Evolutionary conservation across 1,140 invertebrate genomes (phyloP), one percentile per base, ranked within the genome.

Genomic region (Drosophila oshimai): DNA sequence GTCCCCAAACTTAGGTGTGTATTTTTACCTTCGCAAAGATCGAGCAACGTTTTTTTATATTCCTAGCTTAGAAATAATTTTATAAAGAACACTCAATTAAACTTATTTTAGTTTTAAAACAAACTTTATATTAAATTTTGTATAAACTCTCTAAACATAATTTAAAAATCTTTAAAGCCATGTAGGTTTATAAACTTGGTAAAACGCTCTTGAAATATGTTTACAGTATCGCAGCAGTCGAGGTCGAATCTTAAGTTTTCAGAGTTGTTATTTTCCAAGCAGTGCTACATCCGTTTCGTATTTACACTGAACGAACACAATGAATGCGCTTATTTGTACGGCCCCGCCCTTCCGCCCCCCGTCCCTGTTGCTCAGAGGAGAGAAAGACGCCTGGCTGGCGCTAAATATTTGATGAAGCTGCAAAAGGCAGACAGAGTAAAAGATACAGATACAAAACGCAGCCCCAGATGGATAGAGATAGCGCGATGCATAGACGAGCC

Each of bases 321-420:
- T 79, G 65, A 49, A 71, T 73, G 70, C 69, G 58, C 70, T 73
- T 74, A 74, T 74, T 74, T 74, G 69, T 74, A 24, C 22, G 28
- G 39, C 10, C 41, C 39, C 22, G 20, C 17, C 10, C 28, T 20
- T 4, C 28, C 41, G 1, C 10, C 10, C 39, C 15, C 31, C 31
- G 12, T 7, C 6, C 20, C 12, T 7, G n/a, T 7, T 36, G 26
- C 28, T 15, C 2, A n/a, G n/a, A n/a, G n/a, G 53, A 68, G 41
- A 39, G 34, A 10, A 46, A 57, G 68, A 60, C 68, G 68, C 68
- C 68, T 42, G 61, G 18, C 68, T 76, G 80, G 76, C 75, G 75
- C 72, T 86, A 86, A 86, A 86, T 86, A 86, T 86, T 86, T 86
- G 81, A 86, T 86, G 81, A 87, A 73, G 80, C 81, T 80, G 61